Evolutionary conservation across 2,797 vertebrate genomes (phyloP).

Genomic region (Liasis olivaceus): DNA sequence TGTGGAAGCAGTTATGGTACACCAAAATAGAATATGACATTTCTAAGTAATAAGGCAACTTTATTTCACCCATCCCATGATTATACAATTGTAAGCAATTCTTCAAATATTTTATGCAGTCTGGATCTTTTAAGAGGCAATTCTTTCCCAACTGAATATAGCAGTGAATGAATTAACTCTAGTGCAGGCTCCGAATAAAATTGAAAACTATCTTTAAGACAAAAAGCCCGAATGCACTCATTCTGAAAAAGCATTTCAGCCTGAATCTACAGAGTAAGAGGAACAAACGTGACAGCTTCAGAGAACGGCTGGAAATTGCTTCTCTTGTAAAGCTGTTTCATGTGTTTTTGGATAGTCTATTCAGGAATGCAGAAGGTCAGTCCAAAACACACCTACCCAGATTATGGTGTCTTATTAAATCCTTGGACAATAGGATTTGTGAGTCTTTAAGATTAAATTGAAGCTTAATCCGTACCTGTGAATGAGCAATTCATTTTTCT

Average conservation of each 20-base stretch:
- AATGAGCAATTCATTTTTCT: constrained; percentile 70
- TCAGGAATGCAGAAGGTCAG: constrained; percentile 43
- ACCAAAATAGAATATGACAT: neutral
- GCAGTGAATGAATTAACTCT: constrained; percentile 50
- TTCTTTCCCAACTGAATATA: constrained; percentile 36
- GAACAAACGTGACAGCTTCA: constrained; percentile 14
- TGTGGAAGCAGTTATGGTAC: neutral
- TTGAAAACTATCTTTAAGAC: constrained; percentile 32
- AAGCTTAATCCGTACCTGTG: constrained; percentile 70
- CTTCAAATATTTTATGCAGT: neutral
- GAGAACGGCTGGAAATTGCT: neutral
- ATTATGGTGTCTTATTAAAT: constrained; percentile 46
- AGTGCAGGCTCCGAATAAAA: constrained; percentile 28
- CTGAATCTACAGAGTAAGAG: constrained; percentile 17
- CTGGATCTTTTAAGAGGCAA: constrained; percentile 13
- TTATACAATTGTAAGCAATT: constrained; percentile 26
- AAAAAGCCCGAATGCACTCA: neutral
- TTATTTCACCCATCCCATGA: neutral
- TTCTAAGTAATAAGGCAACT: constrained; percentile 1
- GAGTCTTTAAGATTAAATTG: constrained; percentile 65
- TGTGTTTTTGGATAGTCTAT: constrained; percentile 64
- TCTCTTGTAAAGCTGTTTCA: constrained; percentile 30
- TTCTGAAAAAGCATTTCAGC: neutral
- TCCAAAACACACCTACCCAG: constrained; percentile 40
- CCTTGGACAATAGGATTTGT: constrained; percentile 58